Evolutionary conservation across 2,113 vertebrate species (phyloP).

Genomic region (Origma solitaria): DNA sequence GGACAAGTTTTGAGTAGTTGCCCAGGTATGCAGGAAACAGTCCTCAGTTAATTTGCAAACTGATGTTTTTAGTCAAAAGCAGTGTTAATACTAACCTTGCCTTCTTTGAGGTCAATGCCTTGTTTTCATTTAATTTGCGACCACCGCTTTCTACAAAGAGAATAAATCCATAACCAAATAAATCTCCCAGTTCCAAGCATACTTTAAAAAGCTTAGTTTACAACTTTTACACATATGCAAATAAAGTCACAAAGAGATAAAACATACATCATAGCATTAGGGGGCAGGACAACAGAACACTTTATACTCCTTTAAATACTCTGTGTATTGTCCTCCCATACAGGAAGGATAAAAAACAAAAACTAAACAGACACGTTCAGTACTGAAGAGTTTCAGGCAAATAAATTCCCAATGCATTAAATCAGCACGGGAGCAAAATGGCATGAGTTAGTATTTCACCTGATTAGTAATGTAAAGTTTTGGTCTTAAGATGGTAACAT

Average conservation of each 20-base stretch:
- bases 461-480: background rate
- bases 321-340: rapidly evolving
- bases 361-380: background rate
- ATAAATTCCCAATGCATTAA: background rate
- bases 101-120: constrained; percentile 92
- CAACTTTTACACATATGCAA: background rate
- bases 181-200: background rate
- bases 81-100: constrained; percentile 78
- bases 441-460: background rate
- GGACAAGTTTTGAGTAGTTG: background rate
- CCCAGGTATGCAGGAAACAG: background rate
- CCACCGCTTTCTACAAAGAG: constrained; percentile 87
- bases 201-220: background rate
- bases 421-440: background rate
- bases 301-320: background rate
- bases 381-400: background rate
- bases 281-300: background rate
- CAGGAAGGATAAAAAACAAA: rapidly evolving
- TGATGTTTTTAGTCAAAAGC: background rate
- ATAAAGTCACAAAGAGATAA: background rate
- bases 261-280: background rate
- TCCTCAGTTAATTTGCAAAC: background rate
- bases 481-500: rapidly evolving
- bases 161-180: background rate
- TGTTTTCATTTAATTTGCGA: constrained; percentile 95